Conservation (phyloP, 2,113 vertebrate genomes). For the Copsychus sechellarum region DNA sequence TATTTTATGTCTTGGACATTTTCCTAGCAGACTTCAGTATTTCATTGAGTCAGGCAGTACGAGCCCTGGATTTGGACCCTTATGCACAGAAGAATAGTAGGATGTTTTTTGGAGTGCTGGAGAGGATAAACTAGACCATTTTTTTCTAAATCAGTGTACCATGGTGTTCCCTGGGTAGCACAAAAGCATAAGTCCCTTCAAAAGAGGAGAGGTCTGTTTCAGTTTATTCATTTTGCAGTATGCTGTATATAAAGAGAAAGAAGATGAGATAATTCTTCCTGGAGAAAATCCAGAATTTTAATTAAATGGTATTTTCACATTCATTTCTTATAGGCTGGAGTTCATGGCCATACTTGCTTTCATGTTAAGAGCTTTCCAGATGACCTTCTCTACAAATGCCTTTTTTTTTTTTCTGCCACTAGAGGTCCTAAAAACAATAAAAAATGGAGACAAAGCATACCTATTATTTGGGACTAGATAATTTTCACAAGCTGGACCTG, state of each 20-base stretch:
- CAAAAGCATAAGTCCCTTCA: not conserved
- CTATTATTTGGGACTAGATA: not conserved
- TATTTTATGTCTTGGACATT: conserved; percentile 13
- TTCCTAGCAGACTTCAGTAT: not conserved
- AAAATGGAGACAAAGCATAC: not conserved
- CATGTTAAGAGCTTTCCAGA: not conserved
- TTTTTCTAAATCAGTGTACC: not conserved
- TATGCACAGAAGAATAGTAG: not conserved
- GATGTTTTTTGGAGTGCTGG: not conserved
- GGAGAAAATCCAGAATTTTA: conserved; percentile 30
- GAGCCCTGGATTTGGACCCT: not conserved
- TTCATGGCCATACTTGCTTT: not conserved
- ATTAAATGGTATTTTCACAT: not conserved
- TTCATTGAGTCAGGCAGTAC: not conserved
- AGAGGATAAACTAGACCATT: not conserved
- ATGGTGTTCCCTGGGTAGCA: not conserved
- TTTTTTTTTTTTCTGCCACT: not conserved
- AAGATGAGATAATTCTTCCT: not conserved
- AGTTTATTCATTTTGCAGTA: not conserved
- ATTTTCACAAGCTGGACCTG: not conserved
- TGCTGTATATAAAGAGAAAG: not conserved
- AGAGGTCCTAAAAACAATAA: not conserved
- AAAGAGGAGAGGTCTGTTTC: not conserved
- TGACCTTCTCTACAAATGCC: not conserved
- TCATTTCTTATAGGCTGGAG: not conserved